Base-by-base conservation (phyloP, 2,113 vertebrate genomes). In the Trichomycterus rosablanca region DNA sequence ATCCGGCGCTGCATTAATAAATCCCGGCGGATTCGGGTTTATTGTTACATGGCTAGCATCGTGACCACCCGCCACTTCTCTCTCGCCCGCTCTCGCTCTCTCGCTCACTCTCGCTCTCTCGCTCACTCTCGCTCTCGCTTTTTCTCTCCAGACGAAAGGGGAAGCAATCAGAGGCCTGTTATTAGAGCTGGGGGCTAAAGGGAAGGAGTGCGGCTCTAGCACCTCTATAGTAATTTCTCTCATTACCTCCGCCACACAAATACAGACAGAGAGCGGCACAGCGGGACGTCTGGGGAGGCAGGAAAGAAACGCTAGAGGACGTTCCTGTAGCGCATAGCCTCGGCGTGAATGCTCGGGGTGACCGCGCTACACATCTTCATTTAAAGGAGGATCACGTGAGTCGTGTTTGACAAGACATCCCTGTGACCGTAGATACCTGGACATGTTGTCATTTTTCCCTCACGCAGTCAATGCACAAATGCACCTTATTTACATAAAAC, bases 1-100 rank as follows among this genome's bases (percentile, higher is more conserved):
- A 78, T 84, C 82, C 81, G 73, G 72, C 24, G 44, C 74, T 70
- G 71, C 80, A 77, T 82, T 83, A 76, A 76, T 82, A 79, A 77
- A 78, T 78, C 67, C 78, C 59, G 72, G 54, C 24, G 81, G 80
- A 76, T 66, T 77, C 76, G 75, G n/a, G 76, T 72, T 83, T 82
- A 80, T 82, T 80, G 75, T 75, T 74, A 67, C 48, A 66, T 37
- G 54, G 44, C 46, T 34, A 37, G 52, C 56, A 57, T 48, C 44
- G n/a, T 30, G 58, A 65, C 68, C 68, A 68, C 72, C 49, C 24
- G 20, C 32, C 18, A 48, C 0, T 32, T 18, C 58, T 37, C 39
- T 63, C 40, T 59, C 52, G 16, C 20, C 43, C 18, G 23, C 56
- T 57, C 43, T 66, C 57, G 49, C 46, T 58, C 40, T 62, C 11